A percentile compares a stretch with the other conserved stretches of the same genome.
phyloP scores from a whole-genome alignment of 2,113 vertebrate genomes.

The Thomomys bottae region DNA sequence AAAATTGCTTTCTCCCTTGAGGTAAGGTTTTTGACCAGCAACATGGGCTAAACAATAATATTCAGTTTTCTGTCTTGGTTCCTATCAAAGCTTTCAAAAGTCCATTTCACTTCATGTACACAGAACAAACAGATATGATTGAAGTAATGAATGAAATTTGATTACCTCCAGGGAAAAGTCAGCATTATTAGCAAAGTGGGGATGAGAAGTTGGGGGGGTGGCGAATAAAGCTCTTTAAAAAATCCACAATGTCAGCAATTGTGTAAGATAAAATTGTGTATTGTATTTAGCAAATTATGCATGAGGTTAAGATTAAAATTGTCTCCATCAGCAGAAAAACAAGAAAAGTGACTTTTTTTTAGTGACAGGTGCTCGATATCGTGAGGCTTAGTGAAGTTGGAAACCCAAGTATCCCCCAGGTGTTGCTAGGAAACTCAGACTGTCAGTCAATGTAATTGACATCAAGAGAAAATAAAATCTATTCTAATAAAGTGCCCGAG shows the following conservation, averaged over 20 bases:
- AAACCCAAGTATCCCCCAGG: slow-evolving; percentile 56
- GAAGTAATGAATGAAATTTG: background rate
- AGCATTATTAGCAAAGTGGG: slow-evolving; percentile 1
- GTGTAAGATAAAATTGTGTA: slow-evolving; percentile 45
- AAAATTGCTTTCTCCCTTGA: background rate
- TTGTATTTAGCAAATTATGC: slow-evolving; percentile 60
- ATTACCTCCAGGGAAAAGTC: background rate
- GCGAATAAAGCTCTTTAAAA: background rate
- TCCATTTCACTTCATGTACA: background rate
- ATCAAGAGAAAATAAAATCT: slow-evolving; percentile 75
- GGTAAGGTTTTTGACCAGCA: background rate
- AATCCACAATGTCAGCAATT: background rate
- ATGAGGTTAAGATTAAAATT: slow-evolving; percentile 57
- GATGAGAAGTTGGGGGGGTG: too few species aligned
- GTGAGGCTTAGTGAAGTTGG: slow-evolving; percentile 56
- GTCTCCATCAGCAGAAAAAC: slow-evolving; percentile 68
- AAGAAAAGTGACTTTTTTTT: slow-evolving; percentile 52
- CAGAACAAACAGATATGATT: background rate
- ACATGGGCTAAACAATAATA: background rate
- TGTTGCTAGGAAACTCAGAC: slow-evolving; percentile 70
- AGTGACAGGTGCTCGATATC: slow-evolving; percentile 72
- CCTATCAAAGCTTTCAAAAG: background rate
- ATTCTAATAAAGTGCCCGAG: slow-evolving; percentile 65
- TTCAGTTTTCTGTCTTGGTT: too few species aligned
- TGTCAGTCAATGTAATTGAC: slow-evolving; percentile 80